Conservation (phyloP, 2,888 invertebrate genomes). For the Cheiracanthium punctorium region DNA sequence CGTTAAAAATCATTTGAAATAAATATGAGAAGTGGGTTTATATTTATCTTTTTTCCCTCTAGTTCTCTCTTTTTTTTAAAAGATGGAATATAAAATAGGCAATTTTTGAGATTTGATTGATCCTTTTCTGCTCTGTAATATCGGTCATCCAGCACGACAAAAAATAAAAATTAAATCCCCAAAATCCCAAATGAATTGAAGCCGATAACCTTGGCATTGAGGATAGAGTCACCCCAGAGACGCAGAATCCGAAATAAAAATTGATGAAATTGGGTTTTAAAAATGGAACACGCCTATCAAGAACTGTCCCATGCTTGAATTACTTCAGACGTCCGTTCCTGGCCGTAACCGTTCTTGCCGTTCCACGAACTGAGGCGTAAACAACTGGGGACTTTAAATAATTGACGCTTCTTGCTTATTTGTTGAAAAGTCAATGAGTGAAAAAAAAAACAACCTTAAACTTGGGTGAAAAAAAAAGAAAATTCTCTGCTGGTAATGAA, state of each 20-base stretch:
- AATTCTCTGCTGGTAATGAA: not conserved
- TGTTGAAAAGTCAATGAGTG: not conserved
- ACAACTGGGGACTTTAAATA: constrained; percentile 2
- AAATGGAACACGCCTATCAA: constrained; percentile 64
- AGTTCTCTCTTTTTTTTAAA: too few species aligned
- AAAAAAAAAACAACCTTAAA: not conserved
- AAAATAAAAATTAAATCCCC: not conserved
- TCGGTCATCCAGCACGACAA: not conserved
- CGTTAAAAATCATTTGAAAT: too few species aligned
- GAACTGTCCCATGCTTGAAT: constrained; percentile 56
- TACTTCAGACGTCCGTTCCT: constrained; percentile 43
- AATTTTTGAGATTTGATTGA: too few species aligned
- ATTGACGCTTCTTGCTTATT: not conserved
- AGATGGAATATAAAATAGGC: too few species aligned
- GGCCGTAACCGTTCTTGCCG: constrained; percentile 42
- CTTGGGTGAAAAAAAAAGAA: not conserved
- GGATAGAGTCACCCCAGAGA: constrained; percentile 25
- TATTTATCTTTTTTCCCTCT: too few species aligned
- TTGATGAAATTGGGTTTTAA: constrained; percentile 39
- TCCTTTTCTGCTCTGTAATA: not conserved
- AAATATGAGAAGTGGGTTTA: too few species aligned
- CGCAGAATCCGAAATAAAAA: constrained; percentile 18
- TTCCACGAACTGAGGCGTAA: constrained; percentile 9
- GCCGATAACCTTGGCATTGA: constrained; percentile 65
- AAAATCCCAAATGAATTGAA: not conserved